Base-by-base conservation (phyloP, 2,888 invertebrate species). In the Cephus spinipes region DNA sequence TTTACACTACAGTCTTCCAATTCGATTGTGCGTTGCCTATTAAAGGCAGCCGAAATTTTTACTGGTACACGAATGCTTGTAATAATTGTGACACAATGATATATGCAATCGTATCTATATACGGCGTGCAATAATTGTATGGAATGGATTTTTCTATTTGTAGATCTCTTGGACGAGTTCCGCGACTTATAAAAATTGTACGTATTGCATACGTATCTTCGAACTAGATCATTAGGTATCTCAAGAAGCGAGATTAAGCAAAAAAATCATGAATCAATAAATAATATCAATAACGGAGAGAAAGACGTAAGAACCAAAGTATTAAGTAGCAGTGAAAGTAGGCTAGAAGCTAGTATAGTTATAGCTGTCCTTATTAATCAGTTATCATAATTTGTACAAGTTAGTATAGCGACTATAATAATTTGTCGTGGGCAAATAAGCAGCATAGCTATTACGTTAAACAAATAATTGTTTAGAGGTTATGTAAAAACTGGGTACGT, bases 241-340 rank as follows among this genome's bases (percentile, higher is more conserved):
- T 55, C 55, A 23, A 55, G 9, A 2, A 80, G 12, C n/a, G 74
- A 74, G 35, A 6, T 30, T 32, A 34, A 74, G 15, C 0, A 23
- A 9, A 55, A 40, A 55, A 23, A 55, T 23, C 2, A 55, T 55
- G 23, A 55, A 55, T 55, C 55, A 55, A 55, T 9, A 9, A 55
- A 9, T 55, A 55, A 55, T 55, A 55, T 55, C 55, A 9, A 23
- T 55, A 55, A 55, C 55, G 23, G 35, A 77, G 77, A 68, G 55
- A 75, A 71, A 76, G 81, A 78, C 75, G 40, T 74, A 74, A 87
- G 85, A 87, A 83, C 88, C 88, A 88, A 88, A 88, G 88, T 87
- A 84, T 87, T 88, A 87, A 85, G 82, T 87, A 74, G 34, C 30
- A 74, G 32, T 11, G 33, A 32, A 74, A 33, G 32, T 74, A 35